phyloP scores from a whole-genome alignment of 1,140 invertebrate genomes.

The Drosophila bifasciata region DNA sequence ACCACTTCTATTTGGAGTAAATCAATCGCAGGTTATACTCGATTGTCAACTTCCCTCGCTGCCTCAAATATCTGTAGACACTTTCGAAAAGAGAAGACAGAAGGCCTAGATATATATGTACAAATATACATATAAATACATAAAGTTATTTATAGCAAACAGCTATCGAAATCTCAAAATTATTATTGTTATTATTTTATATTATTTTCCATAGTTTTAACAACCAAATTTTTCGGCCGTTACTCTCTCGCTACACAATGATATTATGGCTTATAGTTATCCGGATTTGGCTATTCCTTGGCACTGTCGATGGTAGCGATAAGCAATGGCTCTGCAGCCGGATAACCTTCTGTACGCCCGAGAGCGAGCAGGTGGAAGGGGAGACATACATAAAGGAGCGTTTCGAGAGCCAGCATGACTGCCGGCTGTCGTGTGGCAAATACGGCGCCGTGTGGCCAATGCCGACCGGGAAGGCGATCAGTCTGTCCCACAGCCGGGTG shows the following conservation, averaged over 20 bases:
- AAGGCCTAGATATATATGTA: too few species aligned
- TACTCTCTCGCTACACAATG: constrained; percentile 24
- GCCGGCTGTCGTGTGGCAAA: constrained; percentile 88
- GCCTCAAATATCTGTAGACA: too few species aligned
- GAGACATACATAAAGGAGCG: constrained; percentile 11
- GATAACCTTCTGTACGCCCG: constrained; percentile 54
- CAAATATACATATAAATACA: too few species aligned
- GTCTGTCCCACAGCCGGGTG: constrained; percentile 84
- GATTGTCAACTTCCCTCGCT: too few species aligned
- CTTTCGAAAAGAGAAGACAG: too few species aligned
- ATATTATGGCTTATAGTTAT: constrained; percentile 28
- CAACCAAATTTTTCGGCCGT: background rate
- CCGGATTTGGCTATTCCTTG: constrained; percentile 37
- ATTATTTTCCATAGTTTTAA: constrained; percentile 7
- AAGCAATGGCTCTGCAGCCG: constrained; percentile 62
- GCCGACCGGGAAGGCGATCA: constrained; percentile 85
- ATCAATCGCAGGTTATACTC: too few species aligned
- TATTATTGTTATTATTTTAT: background rate
- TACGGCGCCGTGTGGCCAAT: constrained; percentile 89
- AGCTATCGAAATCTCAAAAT: too few species aligned
- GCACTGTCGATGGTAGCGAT: constrained; percentile 11
- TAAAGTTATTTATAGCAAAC: too few species aligned
- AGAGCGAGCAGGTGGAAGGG: constrained; percentile 6
- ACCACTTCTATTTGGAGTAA: too few species aligned
- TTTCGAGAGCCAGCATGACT: constrained; percentile 85